Conservation (phyloP, 1,140 invertebrate species). For the Drosophila equinoxialis region DNA sequence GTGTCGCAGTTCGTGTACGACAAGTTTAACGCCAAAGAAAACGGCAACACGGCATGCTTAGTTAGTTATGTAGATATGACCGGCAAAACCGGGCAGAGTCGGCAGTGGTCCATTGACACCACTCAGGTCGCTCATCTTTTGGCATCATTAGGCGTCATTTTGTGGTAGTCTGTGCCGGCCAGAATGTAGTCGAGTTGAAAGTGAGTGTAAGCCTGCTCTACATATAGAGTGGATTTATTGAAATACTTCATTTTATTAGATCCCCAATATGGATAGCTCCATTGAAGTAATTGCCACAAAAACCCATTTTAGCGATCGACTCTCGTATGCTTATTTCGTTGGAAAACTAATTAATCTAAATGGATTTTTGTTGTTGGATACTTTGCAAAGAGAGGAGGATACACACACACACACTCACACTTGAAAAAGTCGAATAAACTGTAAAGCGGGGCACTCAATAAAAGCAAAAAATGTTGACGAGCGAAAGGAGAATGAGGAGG, state of each 20-base stretch:
- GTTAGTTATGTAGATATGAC: conserved; percentile 80
- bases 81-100: conserved; percentile 20
- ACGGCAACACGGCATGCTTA: conserved; percentile 78
- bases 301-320: conserved; percentile 1
- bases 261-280: background rate
- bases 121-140: conserved; percentile 73
- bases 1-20: conserved; percentile 57
- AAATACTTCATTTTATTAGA: background rate
- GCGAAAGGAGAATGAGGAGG: background rate
- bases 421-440: conserved; percentile 64
- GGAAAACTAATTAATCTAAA: conserved; percentile 81
- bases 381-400: conserved; percentile 21
- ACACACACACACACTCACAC: conserved; percentile 32
- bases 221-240: background rate
- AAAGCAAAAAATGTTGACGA: conserved; percentile 66
- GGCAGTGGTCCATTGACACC: conserved; percentile 57
- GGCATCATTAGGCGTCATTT: conserved; percentile 77
- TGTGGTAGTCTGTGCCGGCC: conserved; percentile 47
- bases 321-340: conserved; percentile 49
- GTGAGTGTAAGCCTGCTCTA: conserved; percentile 47
- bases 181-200: conserved; percentile 73
- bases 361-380: conserved; percentile 79
- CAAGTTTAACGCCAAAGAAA: conserved; percentile 69
- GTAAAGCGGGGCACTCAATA: conserved; percentile 75
- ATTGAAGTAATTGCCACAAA: background rate